Conservation (phyloP, 1,140 invertebrate species). For the Aphidius ervi region DNA sequence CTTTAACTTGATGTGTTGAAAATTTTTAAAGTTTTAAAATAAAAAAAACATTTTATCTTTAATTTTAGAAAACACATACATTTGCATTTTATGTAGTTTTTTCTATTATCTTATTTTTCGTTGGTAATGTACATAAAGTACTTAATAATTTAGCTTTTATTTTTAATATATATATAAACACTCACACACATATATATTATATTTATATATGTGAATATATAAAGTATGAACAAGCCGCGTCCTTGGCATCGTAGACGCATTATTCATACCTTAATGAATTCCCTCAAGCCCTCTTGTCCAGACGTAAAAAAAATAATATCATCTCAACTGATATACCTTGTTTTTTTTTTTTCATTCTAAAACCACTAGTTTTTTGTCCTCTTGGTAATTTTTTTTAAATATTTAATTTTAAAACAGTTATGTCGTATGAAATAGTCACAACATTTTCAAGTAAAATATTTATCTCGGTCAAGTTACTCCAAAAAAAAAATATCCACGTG, state of each 20-base stretch:
- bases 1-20: no score
- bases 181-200: no score
- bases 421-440: not conserved
- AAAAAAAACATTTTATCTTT: no score
- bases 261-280: conserved; percentile 54
- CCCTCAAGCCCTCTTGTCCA: conserved; percentile 32
- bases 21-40: no score
- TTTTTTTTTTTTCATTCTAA: not conserved
- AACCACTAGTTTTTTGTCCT: conserved; percentile 6
- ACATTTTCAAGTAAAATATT: not conserved
- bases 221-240: conserved; percentile 24
- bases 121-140: no score
- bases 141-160: no score
- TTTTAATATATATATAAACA: no score
- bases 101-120: no score
- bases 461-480: not conserved
- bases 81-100: no score
- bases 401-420: conserved; percentile 5
- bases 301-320: conserved; percentile 13
- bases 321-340: not conserved
- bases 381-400: conserved; percentile 7
- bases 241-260: conserved; percentile 53
- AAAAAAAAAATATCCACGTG: not conserved
- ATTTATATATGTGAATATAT: no score
- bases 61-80: no score